Conservation (phyloP, 2,797 vertebrate species). For the Chaetophractus vellerosus region DNA sequence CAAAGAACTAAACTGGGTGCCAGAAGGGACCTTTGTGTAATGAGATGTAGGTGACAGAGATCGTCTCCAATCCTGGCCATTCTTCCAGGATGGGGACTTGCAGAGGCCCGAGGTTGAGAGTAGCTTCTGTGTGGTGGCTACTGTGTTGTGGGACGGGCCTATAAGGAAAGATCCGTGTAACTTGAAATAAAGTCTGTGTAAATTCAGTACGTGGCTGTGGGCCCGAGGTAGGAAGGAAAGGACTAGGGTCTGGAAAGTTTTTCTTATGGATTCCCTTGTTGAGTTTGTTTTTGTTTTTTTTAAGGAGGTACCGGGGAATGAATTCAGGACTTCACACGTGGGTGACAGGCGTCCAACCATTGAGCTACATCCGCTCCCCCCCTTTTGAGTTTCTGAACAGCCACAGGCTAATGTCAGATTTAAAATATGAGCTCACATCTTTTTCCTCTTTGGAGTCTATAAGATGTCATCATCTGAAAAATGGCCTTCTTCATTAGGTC, state of each 20-base stretch:
- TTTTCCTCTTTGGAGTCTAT: neutral
- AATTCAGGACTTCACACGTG: neutral
- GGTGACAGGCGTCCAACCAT: too few species aligned
- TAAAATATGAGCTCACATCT: neutral
- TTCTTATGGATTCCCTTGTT: conserved; percentile 45
- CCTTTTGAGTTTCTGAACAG: too few species aligned
- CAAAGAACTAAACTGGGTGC: neutral
- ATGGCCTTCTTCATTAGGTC: neutral
- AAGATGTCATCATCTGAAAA: conserved; percentile 24
- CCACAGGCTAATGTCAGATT: too few species aligned
- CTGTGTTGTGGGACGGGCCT: neutral
- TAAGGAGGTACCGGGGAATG: too few species aligned
- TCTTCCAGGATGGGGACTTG: neutral
- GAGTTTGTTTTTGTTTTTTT: neutral
- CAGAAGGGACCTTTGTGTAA: neutral
- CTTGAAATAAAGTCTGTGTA: conserved; percentile 62
- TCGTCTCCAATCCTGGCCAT: neutral
- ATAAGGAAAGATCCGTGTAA: neutral
- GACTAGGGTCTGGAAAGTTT: conserved; percentile 35
- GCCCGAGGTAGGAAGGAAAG: conserved; percentile 66
- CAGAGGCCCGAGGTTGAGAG: neutral
- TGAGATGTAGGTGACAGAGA: neutral
- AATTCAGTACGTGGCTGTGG: conserved; percentile 68
- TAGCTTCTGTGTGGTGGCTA: neutral
- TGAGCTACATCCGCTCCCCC: too few species aligned